A percentile compares a stretch with the other conserved stretches of the same genome.
Evolutionary conservation across 2,888 invertebrate species (phyloP).

Genomic region (Galeruca laticollis): DNA sequence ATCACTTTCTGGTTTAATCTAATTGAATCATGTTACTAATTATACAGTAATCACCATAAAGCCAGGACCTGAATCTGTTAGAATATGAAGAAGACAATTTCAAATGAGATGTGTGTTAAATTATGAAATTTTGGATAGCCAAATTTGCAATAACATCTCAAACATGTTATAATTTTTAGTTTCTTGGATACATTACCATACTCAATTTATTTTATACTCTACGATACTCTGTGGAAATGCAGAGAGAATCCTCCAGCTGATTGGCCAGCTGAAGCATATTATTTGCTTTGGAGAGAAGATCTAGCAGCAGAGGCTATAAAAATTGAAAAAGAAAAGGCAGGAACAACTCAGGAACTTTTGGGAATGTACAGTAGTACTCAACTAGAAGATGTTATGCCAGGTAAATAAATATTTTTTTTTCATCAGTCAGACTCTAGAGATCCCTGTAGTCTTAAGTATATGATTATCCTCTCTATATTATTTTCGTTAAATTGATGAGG

Average conservation of each 20-base stretch:
- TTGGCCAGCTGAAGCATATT: slow-evolving; percentile 80
- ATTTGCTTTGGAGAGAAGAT: slow-evolving; percentile 79
- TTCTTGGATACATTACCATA: slow-evolving; percentile 80
- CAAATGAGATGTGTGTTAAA: too few relatives aligned
- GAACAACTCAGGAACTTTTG: slow-evolving; percentile 42
- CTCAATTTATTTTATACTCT: slow-evolving; percentile 77
- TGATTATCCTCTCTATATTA: too few relatives aligned
- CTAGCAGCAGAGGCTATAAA: slow-evolving; percentile 71
- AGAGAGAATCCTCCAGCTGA: slow-evolving; percentile 78
- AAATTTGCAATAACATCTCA: too few relatives aligned
- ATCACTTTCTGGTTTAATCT: too few relatives aligned
- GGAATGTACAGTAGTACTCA: slow-evolving; percentile 48
- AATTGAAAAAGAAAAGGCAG: slow-evolving; percentile 52
- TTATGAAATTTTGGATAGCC: too few relatives aligned
- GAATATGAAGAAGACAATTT: too few relatives aligned
- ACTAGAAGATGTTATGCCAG: slow-evolving; percentile 44
- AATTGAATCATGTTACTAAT: too few relatives aligned
- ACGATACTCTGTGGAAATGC: slow-evolving; percentile 78
- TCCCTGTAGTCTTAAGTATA: too few relatives aligned
- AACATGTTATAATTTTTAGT: slow-evolving; percentile 53
- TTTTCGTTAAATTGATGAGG: too few relatives aligned
- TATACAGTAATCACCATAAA: too few relatives aligned
- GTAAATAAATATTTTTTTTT: slow-evolving; percentile 23
- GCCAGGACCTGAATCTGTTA: too few relatives aligned
- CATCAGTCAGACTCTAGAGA: too few relatives aligned